Conservation (phyloP, 2,113 vertebrate genomes). For the Mionectes macconnelli region DNA sequence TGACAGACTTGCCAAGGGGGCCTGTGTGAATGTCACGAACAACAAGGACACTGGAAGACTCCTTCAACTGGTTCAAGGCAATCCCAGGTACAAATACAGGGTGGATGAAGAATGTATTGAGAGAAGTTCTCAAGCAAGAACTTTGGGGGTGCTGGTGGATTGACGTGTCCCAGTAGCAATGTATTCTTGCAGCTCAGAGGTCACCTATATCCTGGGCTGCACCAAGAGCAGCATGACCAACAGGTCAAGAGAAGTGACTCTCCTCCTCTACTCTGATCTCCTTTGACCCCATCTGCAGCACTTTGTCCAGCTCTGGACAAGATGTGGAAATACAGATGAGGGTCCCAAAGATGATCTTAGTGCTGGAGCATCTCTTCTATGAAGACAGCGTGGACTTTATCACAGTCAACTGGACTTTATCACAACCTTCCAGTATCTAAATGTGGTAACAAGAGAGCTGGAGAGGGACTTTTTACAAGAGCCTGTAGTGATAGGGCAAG, state of each 20-base stretch:
- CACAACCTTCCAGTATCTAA: not conserved
- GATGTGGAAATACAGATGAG: not conserved
- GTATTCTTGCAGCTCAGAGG: not conserved
- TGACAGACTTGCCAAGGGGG: not conserved
- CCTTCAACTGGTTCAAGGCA: fast-evolving
- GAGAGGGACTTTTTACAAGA: not conserved
- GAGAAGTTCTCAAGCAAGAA: not conserved
- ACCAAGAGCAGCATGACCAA: not conserved
- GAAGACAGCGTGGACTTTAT: not conserved
- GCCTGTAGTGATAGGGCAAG: not conserved
- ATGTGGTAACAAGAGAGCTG: not conserved
- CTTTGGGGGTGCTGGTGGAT: not conserved
- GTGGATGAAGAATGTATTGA: not conserved
- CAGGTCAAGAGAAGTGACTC: not conserved
- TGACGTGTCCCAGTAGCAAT: too few relatives aligned
- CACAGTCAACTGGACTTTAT: not conserved
- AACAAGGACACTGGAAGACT: not conserved
- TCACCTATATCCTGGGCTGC: not conserved
- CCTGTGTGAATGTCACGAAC: not conserved
- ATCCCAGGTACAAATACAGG: not conserved
- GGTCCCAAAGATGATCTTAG: not conserved
- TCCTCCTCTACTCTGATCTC: not conserved
- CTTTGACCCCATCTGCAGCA: not conserved
- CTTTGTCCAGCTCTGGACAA: not conserved
- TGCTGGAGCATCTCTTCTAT: not conserved